These are phyloP conservation scores for Panzeria rudis DNA, from an alignment of 2,888 invertebrate genomes.

Conservation along the genomic window DNA sequence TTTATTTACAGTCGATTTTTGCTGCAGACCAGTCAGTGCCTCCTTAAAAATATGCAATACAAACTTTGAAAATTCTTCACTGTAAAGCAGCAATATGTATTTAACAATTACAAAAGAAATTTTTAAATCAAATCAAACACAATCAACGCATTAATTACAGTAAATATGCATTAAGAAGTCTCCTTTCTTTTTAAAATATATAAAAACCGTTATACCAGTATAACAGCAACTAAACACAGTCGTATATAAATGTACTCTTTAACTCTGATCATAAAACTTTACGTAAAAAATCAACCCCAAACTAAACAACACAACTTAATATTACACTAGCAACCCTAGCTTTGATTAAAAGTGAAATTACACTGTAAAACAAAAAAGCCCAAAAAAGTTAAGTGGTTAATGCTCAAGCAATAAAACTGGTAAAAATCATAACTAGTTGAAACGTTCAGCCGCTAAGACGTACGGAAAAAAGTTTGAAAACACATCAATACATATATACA, in stretches of 20 bases:
- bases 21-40: too few species aligned
- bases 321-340: conserved; percentile 53
- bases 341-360: conserved; percentile 51
- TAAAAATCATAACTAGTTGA: conserved; percentile 68
- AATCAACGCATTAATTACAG: too few species aligned
- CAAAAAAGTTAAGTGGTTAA: conserved; percentile 53
- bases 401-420: conserved; percentile 55
- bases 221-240: not conserved
- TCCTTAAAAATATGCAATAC: too few species aligned
- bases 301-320: conserved; percentile 9
- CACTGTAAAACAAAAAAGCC: conserved; percentile 51
- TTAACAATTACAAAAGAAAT: too few species aligned
- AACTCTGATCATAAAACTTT: conserved; percentile 12
- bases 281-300: conserved; percentile 32
- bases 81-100: too few species aligned
- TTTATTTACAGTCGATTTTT: too few species aligned
- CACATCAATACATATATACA: not conserved
- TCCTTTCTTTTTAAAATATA: not conserved
- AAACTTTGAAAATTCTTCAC: too few species aligned
- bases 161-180: not conserved
- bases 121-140: too few species aligned
- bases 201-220: not conserved
- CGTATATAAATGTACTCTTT: not conserved
- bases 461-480: conserved; percentile 37
- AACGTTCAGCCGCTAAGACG: conserved; percentile 64